Conservation (phyloP, 1,140 invertebrate genomes). For the Episyrphus balteatus region DNA sequence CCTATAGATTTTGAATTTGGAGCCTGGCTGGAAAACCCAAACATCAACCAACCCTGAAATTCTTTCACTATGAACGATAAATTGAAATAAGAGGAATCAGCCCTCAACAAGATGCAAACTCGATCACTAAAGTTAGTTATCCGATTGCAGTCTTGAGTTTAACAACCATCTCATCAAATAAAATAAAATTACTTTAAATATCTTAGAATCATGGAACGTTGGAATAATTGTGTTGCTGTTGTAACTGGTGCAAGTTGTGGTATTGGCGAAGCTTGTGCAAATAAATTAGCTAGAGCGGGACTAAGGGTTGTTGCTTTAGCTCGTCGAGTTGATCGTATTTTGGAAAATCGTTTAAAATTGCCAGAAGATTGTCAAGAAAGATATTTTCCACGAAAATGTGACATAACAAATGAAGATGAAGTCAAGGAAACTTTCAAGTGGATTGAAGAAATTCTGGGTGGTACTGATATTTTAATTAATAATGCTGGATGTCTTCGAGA, state of each 20-base stretch:
- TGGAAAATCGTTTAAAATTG: conserved; percentile 19
- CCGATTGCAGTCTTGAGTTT: no score
- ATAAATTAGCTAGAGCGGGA: conserved; percentile 41
- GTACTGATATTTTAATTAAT: conserved; percentile 60
- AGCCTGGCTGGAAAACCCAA: no score
- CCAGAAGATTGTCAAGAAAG: conserved; percentile 20
- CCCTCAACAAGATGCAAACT: no score
- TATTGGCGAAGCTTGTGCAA: conserved; percentile 44
- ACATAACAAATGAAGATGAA: conserved; percentile 52
- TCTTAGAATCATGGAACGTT: conserved; percentile 37
- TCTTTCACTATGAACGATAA: no score
- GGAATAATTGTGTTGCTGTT: conserved; percentile 47
- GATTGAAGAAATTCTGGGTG: conserved; percentile 48
- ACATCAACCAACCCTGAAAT: no score
- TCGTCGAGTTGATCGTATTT: conserved; percentile 22
- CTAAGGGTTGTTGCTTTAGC: conserved; percentile 42
- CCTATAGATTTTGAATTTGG: no score
- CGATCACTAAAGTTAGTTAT: no score
- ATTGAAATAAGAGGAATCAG: no score
- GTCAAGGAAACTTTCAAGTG: conserved; percentile 53
- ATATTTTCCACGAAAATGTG: conserved; percentile 45
- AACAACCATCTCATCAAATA: no score
- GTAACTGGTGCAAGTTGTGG: conserved; percentile 54
- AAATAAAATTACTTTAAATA: no score
- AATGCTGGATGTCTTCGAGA: conserved; percentile 51